phyloP scores from a whole-genome alignment of 2,113 vertebrate species.

The Arothron firmamentum region DNA sequence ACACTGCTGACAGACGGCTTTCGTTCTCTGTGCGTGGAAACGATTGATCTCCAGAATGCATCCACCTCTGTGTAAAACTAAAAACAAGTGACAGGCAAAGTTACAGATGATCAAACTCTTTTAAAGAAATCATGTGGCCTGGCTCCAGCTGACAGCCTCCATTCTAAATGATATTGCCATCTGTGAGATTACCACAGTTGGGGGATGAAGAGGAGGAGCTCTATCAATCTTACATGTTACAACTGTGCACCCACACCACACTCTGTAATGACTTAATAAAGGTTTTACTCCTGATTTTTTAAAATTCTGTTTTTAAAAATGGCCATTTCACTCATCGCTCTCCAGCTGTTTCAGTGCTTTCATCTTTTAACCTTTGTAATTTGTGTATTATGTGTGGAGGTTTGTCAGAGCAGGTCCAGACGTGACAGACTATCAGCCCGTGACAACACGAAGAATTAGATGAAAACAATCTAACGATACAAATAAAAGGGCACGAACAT shows the following conservation, averaged over 20 bases:
- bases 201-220: conserved; percentile 57
- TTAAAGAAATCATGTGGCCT: conserved; percentile 66
- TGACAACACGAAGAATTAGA: too few species aligned
- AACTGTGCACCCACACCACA: background rate
- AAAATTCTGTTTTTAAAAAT: background rate
- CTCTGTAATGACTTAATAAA: background rate
- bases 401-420: too few species aligned
- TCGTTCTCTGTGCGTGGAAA: conserved; percentile 1
- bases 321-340: too few species aligned
- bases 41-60: conserved; percentile 12
- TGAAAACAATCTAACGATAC: too few species aligned
- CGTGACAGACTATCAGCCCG: too few species aligned
- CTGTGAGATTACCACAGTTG: conserved; percentile 68
- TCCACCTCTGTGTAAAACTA: conserved; percentile 46
- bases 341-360: too few species aligned
- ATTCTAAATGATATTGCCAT: conserved; percentile 71
- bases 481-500: too few species aligned
- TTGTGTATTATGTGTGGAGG: too few species aligned
- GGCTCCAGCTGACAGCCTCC: conserved; percentile 62
- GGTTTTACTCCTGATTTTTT: background rate
- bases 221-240: conserved; percentile 42
- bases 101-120: conserved; percentile 71
- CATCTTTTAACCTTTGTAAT: too few species aligned
- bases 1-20: too few species aligned
- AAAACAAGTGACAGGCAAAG: conserved; percentile 60